phyloP scores from a whole-genome alignment of 2,113 vertebrate species.

The Erinaceus europaeus region DNA sequence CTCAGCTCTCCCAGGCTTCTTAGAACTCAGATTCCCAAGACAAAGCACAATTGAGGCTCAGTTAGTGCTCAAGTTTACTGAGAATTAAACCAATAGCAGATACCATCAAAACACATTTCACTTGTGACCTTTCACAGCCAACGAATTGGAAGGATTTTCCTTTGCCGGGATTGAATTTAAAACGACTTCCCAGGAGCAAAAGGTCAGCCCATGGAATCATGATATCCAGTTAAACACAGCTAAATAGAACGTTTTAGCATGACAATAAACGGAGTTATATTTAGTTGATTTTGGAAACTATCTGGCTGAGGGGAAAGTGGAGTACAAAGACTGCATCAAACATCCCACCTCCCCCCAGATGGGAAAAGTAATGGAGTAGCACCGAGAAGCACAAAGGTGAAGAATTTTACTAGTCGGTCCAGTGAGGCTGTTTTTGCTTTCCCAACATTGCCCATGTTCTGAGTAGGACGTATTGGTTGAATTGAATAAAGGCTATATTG shows the following conservation, averaged over 20 bases:
- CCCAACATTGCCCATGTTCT: conserved; percentile 75
- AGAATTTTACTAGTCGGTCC: conserved; percentile 73
- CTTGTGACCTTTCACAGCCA: conserved; percentile 88
- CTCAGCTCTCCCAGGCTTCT: conserved; percentile 75
- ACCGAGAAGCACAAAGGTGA: conserved; percentile 70
- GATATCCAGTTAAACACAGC: conserved; percentile 88
- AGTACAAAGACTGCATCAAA: conserved; percentile 69
- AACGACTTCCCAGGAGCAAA: conserved; percentile 86
- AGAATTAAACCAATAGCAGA: conserved; percentile 83
- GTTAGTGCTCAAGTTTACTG: conserved; percentile 82
- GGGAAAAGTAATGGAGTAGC: conserved; percentile 67
- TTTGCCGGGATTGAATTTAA: conserved; percentile 86
- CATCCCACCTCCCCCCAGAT: conserved; percentile 3
- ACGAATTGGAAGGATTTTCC: conserved; percentile 86
- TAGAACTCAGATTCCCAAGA: conserved; percentile 75
- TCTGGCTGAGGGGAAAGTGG: conserved; percentile 64
- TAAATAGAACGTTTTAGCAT: conserved; percentile 89
- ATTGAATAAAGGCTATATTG: conserved; percentile 77
- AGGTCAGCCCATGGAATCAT: conserved; percentile 83
- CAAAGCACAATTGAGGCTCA: conserved; percentile 84
- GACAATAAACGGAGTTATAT: conserved; percentile 85
- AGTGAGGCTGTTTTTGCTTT: conserved; percentile 73
- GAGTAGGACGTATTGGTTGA: conserved; percentile 64
- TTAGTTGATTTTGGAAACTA: conserved; percentile 82
- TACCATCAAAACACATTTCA: conserved; percentile 88